Evolutionary conservation across 2,797 vertebrate genomes (phyloP).

Genomic region (Peromyscus attwateri): DNA sequence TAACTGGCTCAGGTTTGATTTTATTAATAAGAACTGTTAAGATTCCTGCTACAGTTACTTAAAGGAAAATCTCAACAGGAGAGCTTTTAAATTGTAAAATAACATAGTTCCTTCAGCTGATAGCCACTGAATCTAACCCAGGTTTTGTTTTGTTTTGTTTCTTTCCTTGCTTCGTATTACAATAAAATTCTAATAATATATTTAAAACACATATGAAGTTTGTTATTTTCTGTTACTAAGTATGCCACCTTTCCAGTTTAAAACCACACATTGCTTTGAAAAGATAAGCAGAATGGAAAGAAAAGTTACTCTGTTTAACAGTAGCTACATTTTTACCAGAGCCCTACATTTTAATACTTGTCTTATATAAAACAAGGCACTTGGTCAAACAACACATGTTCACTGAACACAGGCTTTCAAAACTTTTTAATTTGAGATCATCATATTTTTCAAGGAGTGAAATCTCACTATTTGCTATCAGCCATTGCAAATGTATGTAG

Average conservation of each 20-base stretch:
- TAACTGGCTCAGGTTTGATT: too few relatives aligned
- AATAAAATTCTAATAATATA: background rate
- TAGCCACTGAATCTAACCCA: background rate
- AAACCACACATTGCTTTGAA: background rate
- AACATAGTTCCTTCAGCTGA: background rate
- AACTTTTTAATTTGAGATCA: background rate
- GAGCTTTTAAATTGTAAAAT: background rate
- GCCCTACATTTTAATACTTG: background rate
- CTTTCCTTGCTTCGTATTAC: background rate
- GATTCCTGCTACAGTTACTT: too few relatives aligned
- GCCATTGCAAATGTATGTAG: background rate
- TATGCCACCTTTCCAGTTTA: background rate
- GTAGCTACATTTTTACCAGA: background rate
- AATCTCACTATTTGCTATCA: background rate
- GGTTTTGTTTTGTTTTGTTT: background rate
- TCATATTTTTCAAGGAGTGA: background rate
- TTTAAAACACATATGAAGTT: background rate
- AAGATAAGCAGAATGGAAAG: background rate
- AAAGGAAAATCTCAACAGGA: background rate
- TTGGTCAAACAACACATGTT: slow-evolving; percentile 41
- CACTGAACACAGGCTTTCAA: background rate
- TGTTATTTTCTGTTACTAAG: slow-evolving; percentile 26
- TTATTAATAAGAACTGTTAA: too few relatives aligned
- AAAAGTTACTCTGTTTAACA: background rate
- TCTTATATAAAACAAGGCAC: background rate